A percentile compares a stretch with the other conserved stretches of the same genome.
Conservation (phyloP, 2,888 invertebrate genomes). For the Trichopria drosophilae region DNA sequence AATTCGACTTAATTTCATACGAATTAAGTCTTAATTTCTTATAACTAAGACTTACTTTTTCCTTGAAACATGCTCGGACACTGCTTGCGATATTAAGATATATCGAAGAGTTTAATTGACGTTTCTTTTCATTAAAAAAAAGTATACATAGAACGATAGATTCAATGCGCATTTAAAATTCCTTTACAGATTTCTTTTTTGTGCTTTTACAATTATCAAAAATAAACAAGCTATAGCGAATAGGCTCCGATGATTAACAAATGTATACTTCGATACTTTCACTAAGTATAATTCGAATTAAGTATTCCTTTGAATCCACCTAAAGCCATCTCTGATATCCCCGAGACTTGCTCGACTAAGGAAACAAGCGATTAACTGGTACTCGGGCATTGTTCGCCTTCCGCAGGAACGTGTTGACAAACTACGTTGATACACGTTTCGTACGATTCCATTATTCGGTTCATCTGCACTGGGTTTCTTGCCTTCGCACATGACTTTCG, state of each 20-base stretch:
- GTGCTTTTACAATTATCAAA: constrained; percentile 45
- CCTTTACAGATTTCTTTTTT: constrained; percentile 30
- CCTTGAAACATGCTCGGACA: no score
- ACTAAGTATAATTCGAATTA: constrained; percentile 16
- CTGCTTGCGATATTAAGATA: no score
- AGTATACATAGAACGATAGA: no score
- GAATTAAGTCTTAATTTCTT: no score
- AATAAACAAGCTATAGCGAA: constrained; percentile 40
- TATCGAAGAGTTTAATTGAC: no score
- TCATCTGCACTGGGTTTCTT: constrained; percentile 33
- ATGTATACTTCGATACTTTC: constrained; percentile 8
- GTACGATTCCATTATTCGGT: neutral
- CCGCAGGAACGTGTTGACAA: constrained; percentile 54
- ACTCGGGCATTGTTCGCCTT: constrained; percentile 71
- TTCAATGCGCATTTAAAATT: no score
- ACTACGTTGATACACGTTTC: constrained; percentile 34
- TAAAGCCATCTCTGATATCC: constrained; percentile 66
- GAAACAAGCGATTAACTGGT: constrained; percentile 72
- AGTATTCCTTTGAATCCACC: constrained; percentile 65
- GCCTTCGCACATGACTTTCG: constrained; percentile 74
- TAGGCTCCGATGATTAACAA: constrained; percentile 20
- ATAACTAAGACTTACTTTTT: no score
- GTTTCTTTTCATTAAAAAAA: no score
- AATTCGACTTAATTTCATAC: no score
- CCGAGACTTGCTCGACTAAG: constrained; percentile 66